Evolutionary conservation across 2,797 vertebrate species (phyloP), one percentile per base, ranked within the genome.

Genomic region (Pseudomugil tenellus): DNA sequence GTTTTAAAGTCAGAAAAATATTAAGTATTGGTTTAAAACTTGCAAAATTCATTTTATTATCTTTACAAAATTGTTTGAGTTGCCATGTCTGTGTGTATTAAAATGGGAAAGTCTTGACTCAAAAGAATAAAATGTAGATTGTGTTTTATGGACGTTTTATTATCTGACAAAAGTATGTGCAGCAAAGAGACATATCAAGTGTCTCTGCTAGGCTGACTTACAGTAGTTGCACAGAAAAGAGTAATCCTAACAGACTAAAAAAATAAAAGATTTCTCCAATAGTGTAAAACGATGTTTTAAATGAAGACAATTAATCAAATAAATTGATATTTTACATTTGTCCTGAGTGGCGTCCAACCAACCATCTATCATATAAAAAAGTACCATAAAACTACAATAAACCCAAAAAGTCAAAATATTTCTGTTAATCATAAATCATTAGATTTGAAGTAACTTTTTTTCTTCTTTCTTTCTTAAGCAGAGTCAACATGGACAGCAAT

Each of bases 401-500:
- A 12, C 16, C 17, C 14, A 25, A 39, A 52, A 46, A n/a, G n/a
- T 21, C 0, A 11, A 11, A 21, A 16, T 12, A 12, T n/a, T 23
- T 57, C 10, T 9, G 21, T 16, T 35, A 8, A 69, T 17, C 13
- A 23, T 34, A 13, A 48, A 55, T 29, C 29, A 3, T 29, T 3
- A 29, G 6, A 29, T 29, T 29, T 3, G 19, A 59, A 17, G 16
- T 70, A 14, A 16, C 17, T 12, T 29, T 2, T 39, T 10, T 16
- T 13, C 9, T 37, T 31, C 32, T 25, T 21, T 52, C 34, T 63
- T 57, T 57, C 14, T 63, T 11, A 59, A 69, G 6, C 8, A 48
- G 13, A 39, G 65, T 5, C 48, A 56, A 39, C 60, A 57, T 17
- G 35, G 34, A 76, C 74, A 48, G 21, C 43, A 78, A 66, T 58